These are phyloP conservation scores for Psilopsiagon aurifrons DNA, from an alignment of 2,113 vertebrate genomes.

Conservation along the genomic window DNA sequence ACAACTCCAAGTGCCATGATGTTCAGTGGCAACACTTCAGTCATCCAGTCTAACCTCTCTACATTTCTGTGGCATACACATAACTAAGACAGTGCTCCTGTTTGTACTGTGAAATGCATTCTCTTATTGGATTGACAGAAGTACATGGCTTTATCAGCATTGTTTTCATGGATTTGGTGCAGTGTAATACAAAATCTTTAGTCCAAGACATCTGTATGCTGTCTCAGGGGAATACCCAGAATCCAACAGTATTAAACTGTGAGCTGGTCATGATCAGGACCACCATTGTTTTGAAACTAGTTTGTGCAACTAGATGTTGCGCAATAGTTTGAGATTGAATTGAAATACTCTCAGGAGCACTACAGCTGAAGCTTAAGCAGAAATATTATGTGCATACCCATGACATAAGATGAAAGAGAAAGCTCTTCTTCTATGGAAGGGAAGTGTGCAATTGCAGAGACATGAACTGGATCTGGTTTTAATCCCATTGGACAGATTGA, in stretches of 20 bases:
- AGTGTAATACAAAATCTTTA: neutral
- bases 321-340: neutral
- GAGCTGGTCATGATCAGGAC: neutral
- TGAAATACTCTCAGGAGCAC: slow-evolving; percentile 29
- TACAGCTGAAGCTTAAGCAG: slow-evolving; percentile 1
- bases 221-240: neutral
- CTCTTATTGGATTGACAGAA: neutral
- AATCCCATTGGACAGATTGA: slow-evolving; percentile 41
- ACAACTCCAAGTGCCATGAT: neutral
- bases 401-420: slow-evolving; percentile 56
- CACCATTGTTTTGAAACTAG: slow-evolving; percentile 26
- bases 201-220: neutral
- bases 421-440: neutral
- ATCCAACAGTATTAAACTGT: slow-evolving; percentile 18
- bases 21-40: neutral
- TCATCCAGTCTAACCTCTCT: neutral
- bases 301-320: neutral
- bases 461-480: slow-evolving; percentile 49
- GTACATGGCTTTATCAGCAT: neutral
- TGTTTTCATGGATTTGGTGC: neutral
- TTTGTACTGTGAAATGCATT: neutral
- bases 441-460: slow-evolving; percentile 65
- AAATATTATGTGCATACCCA: neutral
- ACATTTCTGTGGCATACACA: too few relatives aligned
- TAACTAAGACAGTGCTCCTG: neutral